Conservation (phyloP, 2,113 vertebrate species). For the Acrocephalus arundinaceus region DNA sequence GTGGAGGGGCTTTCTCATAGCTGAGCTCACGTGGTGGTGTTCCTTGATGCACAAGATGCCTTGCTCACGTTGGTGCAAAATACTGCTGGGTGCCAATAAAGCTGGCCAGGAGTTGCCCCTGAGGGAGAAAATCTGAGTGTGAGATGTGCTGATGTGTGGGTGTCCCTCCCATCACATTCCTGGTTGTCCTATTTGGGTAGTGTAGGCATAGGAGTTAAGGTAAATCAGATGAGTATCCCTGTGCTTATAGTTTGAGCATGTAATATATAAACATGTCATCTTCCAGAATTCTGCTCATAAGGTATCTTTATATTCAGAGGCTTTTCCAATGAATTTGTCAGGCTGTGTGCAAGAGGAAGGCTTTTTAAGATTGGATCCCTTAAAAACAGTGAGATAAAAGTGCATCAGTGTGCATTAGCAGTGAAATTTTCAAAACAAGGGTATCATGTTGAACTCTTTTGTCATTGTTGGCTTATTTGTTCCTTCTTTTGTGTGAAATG, state of each 20-base stretch:
- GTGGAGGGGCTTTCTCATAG: neutral
- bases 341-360: neutral
- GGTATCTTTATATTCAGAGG: neutral
- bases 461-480: neutral
- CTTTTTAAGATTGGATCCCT: neutral
- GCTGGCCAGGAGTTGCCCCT: neutral
- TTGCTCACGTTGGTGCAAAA: accelerated
- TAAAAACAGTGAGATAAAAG: slow-evolving; percentile 10
- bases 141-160: neutral
- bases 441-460: neutral
- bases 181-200: neutral
- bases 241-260: accelerated
- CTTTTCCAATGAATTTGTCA: slow-evolving; percentile 8
- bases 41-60: accelerated
- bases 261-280: neutral
- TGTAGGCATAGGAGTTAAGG: neutral
- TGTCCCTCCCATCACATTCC: neutral
- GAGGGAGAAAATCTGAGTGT: neutral
- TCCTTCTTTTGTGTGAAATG: neutral
- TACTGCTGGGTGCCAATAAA: neutral
- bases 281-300: neutral
- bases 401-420: neutral
- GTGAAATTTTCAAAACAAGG: slow-evolving; percentile 3
- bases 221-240: neutral
- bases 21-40: accelerated